Evolutionary conservation across 2,113 vertebrate species (phyloP), one percentile per base, ranked within the genome.

Genomic region (Crotalus viridis): DNA sequence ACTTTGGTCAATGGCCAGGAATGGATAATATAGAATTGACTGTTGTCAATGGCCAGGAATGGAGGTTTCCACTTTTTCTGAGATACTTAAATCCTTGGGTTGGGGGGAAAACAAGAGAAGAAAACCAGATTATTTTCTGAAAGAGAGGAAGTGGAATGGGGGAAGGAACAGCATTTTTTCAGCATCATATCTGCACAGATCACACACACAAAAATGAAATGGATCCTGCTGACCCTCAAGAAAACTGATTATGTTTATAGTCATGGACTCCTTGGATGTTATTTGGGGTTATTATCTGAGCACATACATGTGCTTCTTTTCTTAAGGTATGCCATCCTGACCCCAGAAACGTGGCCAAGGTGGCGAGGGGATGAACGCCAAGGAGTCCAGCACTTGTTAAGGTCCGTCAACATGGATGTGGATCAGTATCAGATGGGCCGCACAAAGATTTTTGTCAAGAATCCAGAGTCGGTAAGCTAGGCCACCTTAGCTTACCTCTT

Each of bases 391-490:
- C 99, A 99, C 95, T 97, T 99, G 24, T 97, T 99, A 17, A 96
- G 96, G n/a, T 98, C 98, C 0, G 99, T 99, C 93, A 99, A 99
- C 97, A 99, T 99, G 99, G 99, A 99, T 3, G 96, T 96, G 0
- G 99, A 99, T 96, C 99, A 99, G 97, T 99, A 98, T 94, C 99
- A 99, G 98, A 98, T 99, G 99, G 99, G 99, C 1, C 97, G 96
- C 64, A 97, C 97, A 94, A 99, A 99, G 92, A 96, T 99, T 93
- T 99, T 99, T 3, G 96, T 99, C 94, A 99, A 99, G 97, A 99
- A 99, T 96, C 99, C 99, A 0, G 99, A 99, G 96, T 99, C 99
- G 95, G 99, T 99, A 97, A 46, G 98, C 43, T 5, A 1, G 28
- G 24, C 93, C 46, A 3, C 26, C 4, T 10, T 1, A 5, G 17